Conservation (phyloP, 2,797 vertebrate genomes). For the Gallinago stenura region DNA sequence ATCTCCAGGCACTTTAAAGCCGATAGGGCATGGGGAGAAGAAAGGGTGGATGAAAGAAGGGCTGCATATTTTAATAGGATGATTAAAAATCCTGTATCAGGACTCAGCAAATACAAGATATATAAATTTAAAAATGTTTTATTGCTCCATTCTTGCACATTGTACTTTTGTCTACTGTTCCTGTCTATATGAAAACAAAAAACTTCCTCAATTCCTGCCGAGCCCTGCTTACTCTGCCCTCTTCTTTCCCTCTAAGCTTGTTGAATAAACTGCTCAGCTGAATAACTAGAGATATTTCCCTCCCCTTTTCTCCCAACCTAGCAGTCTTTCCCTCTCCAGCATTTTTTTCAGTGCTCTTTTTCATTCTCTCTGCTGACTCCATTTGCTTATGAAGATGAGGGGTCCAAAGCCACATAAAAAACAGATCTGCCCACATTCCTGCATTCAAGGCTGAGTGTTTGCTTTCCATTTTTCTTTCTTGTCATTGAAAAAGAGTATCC, state of each 20-base stretch:
- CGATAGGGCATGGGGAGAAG: neutral
- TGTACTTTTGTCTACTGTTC: constrained; percentile 47
- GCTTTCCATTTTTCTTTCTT: neutral
- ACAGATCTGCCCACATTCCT: constrained; percentile 28
- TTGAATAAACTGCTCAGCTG: constrained; percentile 59
- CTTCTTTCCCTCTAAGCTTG: constrained; percentile 51
- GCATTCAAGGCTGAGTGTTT: constrained; percentile 66
- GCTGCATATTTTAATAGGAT: constrained; percentile 40
- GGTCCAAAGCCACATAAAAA: constrained; percentile 78
- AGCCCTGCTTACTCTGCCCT: constrained; percentile 61
- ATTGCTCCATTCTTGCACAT: constrained; percentile 32
- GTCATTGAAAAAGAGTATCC: neutral
- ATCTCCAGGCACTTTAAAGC: constrained; percentile 18
- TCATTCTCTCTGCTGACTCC: constrained; percentile 76
- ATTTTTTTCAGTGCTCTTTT: constrained; percentile 74
- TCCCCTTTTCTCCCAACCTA: constrained; percentile 44
- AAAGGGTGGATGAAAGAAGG: constrained; percentile 50
- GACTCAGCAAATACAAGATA: neutral
- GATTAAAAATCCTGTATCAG: constrained; percentile 22
- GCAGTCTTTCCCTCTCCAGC: constrained; percentile 62
- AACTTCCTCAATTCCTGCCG: neutral
- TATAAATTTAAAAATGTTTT: neutral
- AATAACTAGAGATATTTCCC: constrained; percentile 30
- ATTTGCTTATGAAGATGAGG: constrained; percentile 79
- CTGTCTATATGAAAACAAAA: constrained; percentile 28